Conservation (phyloP, 2,797 vertebrate species). For the Gymnocypris eckloni region DNA sequence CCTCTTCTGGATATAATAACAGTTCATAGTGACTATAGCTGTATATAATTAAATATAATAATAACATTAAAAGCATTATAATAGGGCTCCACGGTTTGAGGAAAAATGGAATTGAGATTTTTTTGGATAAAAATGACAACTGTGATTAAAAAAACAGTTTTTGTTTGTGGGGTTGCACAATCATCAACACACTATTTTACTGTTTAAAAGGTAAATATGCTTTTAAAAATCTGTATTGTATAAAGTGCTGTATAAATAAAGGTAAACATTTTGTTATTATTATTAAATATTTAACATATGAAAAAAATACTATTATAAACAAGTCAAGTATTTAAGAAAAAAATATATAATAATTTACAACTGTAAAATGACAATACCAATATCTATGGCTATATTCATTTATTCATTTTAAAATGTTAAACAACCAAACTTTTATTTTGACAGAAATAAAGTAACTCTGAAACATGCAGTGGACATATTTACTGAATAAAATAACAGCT, state of each 20-base stretch:
- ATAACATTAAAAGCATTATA: not conserved
- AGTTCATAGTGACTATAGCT: not conserved
- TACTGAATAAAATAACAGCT: not conserved
- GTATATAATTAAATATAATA: not conserved
- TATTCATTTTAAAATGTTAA: not conserved
- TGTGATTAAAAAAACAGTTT: too few species aligned
- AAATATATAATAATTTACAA: not conserved
- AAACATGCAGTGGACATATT: not conserved
- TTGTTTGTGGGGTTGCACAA: too few species aligned
- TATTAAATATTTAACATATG: too few species aligned
- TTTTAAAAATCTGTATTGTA: too few species aligned
- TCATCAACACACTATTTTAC: too few species aligned
- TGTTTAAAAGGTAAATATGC: too few species aligned
- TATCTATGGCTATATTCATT: not conserved
- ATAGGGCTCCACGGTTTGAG: not conserved
- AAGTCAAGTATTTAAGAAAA: not conserved
- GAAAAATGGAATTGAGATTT: not conserved
- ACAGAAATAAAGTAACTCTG: not conserved
- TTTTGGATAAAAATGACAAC: not conserved
- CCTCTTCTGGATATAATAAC: not conserved
- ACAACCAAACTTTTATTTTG: not conserved
- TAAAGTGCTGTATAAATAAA: too few species aligned
- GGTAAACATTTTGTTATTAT: too few species aligned
- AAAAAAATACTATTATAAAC: too few species aligned
- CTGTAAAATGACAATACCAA: not conserved